Conservation (phyloP, 1,140 invertebrate species). For the Zaprionus capensis region DNA sequence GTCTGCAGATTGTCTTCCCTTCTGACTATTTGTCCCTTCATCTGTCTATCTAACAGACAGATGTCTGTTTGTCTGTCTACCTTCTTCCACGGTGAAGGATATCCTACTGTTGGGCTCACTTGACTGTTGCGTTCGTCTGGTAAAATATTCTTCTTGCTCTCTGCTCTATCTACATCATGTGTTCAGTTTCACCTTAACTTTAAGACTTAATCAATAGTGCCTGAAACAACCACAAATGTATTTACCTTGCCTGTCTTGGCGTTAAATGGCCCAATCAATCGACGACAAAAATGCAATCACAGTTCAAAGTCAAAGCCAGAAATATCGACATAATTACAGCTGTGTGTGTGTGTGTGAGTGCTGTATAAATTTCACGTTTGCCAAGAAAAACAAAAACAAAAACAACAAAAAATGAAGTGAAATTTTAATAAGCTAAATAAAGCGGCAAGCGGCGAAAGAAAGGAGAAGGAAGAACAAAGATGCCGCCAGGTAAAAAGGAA, state of each 20-base stretch:
- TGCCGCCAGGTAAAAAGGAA: neutral
- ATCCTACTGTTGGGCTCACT: too few relatives aligned
- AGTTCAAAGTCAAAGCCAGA: conserved; percentile 42
- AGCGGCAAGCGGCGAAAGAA: conserved; percentile 30
- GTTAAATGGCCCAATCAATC: conserved; percentile 42
- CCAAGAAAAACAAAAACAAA: conserved; percentile 17
- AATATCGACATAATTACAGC: conserved; percentile 43
- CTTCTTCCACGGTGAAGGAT: too few relatives aligned
- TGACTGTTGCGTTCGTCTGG: neutral
- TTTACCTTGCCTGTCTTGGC: neutral
- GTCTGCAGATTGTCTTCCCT: too few relatives aligned
- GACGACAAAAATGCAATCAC: conserved; percentile 39
- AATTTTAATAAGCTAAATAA: conserved; percentile 71
- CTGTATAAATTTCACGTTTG: conserved; percentile 38
- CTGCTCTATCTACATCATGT: too few relatives aligned
- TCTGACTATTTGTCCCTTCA: too few relatives aligned
- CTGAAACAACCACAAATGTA: neutral
- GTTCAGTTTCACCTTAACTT: neutral
- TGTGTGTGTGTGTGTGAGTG: conserved; percentile 2
- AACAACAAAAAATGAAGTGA: conserved; percentile 42
- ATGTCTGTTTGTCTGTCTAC: too few relatives aligned
- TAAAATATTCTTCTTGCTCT: too few relatives aligned
- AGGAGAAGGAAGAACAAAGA: conserved; percentile 34
- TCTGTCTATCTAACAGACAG: too few relatives aligned
- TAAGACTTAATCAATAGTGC: neutral